Evolutionary conservation across 2,888 invertebrate species (phyloP).

Genomic region (Hymenopus coronatus): DNA sequence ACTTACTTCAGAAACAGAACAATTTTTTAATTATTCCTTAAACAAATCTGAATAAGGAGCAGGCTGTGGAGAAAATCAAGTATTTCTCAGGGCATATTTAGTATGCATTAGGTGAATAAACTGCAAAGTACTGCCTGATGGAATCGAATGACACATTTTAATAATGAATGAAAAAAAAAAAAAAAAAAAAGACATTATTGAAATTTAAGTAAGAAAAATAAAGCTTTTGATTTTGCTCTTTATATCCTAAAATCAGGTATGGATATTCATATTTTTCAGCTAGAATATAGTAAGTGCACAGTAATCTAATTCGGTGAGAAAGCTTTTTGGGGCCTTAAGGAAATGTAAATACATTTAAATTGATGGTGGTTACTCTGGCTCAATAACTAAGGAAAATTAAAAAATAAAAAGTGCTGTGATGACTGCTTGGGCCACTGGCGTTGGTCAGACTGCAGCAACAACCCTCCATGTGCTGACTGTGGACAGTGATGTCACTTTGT

Average conservation of each 20-base stretch:
- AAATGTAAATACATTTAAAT: neutral
- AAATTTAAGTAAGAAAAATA: neutral
- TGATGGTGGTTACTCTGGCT: neutral
- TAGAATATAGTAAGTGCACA: neutral
- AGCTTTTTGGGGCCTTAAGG: conserved; percentile 4
- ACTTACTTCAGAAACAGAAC: too few relatives aligned
- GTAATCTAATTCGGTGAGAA: neutral
- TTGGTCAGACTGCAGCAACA: neutral
- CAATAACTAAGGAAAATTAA: neutral
- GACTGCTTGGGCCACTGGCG: neutral
- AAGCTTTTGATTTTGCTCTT: neutral
- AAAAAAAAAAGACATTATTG: neutral
- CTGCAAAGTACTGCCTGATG: neutral
- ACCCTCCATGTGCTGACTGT: neutral
- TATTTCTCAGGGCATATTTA: neutral
- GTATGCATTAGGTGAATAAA: neutral
- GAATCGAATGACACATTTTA: neutral
- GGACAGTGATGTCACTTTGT: neutral
- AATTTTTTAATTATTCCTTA: neutral
- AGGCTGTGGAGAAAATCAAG: neutral
- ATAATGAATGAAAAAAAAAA: too few relatives aligned
- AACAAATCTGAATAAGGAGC: neutral
- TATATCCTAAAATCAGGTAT: neutral
- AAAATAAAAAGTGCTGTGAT: neutral
- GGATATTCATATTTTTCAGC: neutral